These are phyloP conservation scores for Ageneiosus marmoratus DNA, from an alignment of 2,113 vertebrate genomes.

Conservation along the genomic window DNA sequence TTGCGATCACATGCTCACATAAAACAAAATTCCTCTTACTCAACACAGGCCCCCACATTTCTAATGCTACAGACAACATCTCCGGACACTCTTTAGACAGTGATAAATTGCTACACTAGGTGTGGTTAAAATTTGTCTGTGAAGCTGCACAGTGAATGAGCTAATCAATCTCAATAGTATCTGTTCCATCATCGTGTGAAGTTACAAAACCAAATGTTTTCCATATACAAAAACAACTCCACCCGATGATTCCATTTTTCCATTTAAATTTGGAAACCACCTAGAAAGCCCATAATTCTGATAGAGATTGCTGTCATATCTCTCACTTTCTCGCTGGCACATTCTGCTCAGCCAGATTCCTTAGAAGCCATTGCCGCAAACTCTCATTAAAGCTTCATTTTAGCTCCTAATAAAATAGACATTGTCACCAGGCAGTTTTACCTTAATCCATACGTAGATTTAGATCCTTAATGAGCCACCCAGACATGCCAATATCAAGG, in stretches of 20 bases:
- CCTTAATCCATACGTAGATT: neutral
- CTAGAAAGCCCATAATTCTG: neutral
- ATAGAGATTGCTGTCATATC: neutral
- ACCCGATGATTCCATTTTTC: neutral
- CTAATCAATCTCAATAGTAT: neutral
- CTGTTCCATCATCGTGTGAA: neutral
- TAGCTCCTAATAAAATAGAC: neutral
- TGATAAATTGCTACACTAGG: neutral
- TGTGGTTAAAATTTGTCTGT: neutral
- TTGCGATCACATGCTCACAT: constrained; percentile 14
- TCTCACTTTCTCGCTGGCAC: neutral
- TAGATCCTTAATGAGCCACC: neutral
- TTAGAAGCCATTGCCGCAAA: neutral
- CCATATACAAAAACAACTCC: constrained; percentile 3
- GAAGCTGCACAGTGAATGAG: neutral
- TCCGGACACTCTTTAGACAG: neutral
- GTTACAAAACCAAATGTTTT: constrained; percentile 6
- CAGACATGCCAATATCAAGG: neutral
- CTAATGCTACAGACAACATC: neutral
- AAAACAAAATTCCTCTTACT: neutral
- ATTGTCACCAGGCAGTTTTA: neutral
- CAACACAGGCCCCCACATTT: neutral
- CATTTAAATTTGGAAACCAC: neutral
- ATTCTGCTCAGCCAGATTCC: neutral
- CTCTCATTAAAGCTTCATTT: constrained; percentile 37